phyloP scores from a whole-genome alignment of 2,113 vertebrate genomes.

The Microtus montanus region DNA sequence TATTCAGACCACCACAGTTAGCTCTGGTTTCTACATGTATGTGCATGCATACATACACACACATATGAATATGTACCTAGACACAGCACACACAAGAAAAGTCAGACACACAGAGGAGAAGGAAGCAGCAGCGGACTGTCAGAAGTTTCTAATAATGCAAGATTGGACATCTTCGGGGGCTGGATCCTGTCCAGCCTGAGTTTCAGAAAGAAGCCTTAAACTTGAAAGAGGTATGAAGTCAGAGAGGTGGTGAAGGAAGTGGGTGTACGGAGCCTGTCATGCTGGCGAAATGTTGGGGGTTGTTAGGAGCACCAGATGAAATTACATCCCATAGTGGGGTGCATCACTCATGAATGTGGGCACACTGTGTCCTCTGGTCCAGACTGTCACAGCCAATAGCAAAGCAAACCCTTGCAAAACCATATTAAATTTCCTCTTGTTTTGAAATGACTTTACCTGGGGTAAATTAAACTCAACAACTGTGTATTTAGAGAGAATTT shows the following conservation, averaged over 20 bases:
- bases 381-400: not conserved
- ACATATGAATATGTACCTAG: not conserved
- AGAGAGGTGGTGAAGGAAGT: constrained; percentile 7
- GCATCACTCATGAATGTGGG: not conserved
- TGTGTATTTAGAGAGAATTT: not conserved
- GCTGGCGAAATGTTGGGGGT: not conserved
- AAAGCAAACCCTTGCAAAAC: not conserved
- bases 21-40: not conserved
- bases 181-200: not conserved
- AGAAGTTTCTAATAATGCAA: constrained; percentile 27
- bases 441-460: constrained; percentile 43
- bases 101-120: not conserved
- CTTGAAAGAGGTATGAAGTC: not conserved
- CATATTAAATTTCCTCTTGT: constrained; percentile 41
- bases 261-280: not conserved
- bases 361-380: not conserved
- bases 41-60: not conserved
- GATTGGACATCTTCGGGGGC: not conserved
- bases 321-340: not conserved
- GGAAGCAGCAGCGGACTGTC: not conserved
- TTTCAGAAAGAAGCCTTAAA: constrained; percentile 24
- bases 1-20: not conserved
- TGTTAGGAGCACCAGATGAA: not conserved
- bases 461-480: not conserved
- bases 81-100: not conserved